Evolutionary conservation across 2,888 invertebrate genomes (phyloP).

Genomic region (Tortrix viridana): DNA sequence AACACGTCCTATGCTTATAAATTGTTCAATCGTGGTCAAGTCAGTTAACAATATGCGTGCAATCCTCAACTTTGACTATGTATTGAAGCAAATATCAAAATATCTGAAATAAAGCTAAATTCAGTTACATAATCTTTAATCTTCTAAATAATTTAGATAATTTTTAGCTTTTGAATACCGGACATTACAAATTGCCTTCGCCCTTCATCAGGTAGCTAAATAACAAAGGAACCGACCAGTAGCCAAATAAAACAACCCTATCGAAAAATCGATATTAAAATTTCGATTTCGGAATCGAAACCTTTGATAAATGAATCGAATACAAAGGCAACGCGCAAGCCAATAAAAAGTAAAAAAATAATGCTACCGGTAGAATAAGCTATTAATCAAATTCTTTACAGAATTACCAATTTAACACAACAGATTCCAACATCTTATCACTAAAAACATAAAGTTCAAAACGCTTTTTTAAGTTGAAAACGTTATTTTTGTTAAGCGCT

Average conservation of each 20-base stretch:
- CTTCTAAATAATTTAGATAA: too few relatives aligned
- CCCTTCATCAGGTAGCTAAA: slow-evolving; percentile 47
- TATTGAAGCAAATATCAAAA: too few relatives aligned
- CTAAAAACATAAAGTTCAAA: background rate
- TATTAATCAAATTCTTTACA: slow-evolving; percentile 74
- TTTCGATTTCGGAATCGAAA: slow-evolving; percentile 36
- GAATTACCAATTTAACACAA: slow-evolving; percentile 45
- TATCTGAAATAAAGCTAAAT: too few relatives aligned
- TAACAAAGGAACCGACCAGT: slow-evolving; percentile 47
- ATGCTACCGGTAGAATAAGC: slow-evolving; percentile 69
- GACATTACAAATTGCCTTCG: slow-evolving; percentile 22
- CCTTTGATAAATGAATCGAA: slow-evolving; percentile 69
- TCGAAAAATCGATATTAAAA: slow-evolving; percentile 66
- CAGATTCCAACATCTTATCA: background rate
- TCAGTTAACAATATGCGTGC: too few relatives aligned
- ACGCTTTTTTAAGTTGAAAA: background rate
- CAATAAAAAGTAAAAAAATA: slow-evolving; percentile 54
- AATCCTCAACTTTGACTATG: too few relatives aligned
- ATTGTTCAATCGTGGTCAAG: too few relatives aligned
- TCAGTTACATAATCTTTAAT: too few relatives aligned
- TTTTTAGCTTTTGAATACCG: too few relatives aligned
- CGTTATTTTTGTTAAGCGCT: slow-evolving; percentile 29
- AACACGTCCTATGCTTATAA: too few relatives aligned
- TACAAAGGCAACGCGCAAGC: slow-evolving; percentile 61
- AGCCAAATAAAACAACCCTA: slow-evolving; percentile 46